Evolutionary conservation across 2,888 invertebrate species (phyloP).

Genomic region (Branchellion lobata): DNA sequence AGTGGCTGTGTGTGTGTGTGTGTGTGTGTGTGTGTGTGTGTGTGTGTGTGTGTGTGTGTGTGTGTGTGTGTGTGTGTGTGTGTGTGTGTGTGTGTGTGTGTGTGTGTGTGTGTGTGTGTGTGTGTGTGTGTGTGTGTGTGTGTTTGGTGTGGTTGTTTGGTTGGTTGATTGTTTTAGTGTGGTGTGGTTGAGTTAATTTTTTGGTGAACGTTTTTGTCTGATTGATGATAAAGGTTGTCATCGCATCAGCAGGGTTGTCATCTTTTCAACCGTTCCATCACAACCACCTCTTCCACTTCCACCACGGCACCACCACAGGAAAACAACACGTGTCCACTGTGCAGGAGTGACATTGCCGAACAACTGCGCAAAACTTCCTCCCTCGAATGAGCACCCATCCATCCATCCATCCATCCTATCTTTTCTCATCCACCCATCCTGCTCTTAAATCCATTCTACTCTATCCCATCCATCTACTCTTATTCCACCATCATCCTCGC

Average conservation of each 20-base stretch:
- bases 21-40: not conserved
- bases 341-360: constrained; percentile 6
- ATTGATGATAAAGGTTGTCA: too few relatives aligned
- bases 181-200: not conserved
- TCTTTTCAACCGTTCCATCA: constrained; percentile 12
- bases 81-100: too few relatives aligned
- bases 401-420: not conserved
- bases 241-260: constrained; percentile 3
- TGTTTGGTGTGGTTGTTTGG: not conserved
- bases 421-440: not conserved
- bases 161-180: not conserved
- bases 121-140: too few relatives aligned
- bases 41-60: not conserved
- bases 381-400: too few relatives aligned
- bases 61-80: not conserved
- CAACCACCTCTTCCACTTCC: too few relatives aligned
- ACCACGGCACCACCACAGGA: constrained; percentile 8
- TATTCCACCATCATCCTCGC: not conserved
- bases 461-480: too few relatives aligned
- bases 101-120: too few relatives aligned
- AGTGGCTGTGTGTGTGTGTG: not conserved
- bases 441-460: too few relatives aligned
- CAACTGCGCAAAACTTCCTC: constrained; percentile 3
- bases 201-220: too few relatives aligned
- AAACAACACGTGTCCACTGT: constrained; percentile 15